A percentile compares a stretch with the other conserved stretches of the same genome.
These are phyloP conservation scores for Samia ricini DNA, from an alignment of 1,140 invertebrate species.

Conservation along the genomic window DNA sequence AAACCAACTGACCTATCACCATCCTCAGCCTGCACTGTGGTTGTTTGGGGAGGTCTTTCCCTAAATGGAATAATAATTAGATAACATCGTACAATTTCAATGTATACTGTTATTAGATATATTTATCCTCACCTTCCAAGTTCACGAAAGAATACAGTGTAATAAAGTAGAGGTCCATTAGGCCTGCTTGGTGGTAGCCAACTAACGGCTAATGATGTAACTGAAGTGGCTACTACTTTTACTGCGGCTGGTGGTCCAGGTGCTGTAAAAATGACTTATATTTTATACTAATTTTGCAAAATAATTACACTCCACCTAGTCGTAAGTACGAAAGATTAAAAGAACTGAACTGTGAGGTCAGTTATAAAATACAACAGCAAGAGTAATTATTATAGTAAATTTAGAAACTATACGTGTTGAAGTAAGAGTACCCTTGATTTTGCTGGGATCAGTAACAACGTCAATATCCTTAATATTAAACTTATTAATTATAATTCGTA, in stretches of 20 bases:
- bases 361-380: no score
- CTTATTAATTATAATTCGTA: no score
- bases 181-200: constrained; percentile 89
- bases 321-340: no score
- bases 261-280: constrained; percentile 73
- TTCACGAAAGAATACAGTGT: constrained; percentile 89
- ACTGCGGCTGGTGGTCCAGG: constrained; percentile 89
- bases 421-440: no score
- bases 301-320: no score
- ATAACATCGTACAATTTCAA: background rate
- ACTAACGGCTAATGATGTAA: constrained; percentile 88
- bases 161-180: constrained; percentile 89
- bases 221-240: constrained; percentile 88
- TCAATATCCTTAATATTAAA: no score
- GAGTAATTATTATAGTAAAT: no score
- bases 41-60: constrained; percentile 61
- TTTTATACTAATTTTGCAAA: constrained; percentile 1
- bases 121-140: constrained; percentile 70
- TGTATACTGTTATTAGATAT: background rate
- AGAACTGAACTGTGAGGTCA: no score
- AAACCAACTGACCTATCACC: constrained; percentile 47
- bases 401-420: no score
- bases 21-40: constrained; percentile 64
- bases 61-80: constrained; percentile 30
- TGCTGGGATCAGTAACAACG: no score